These are phyloP conservation scores for Discoglossus pictus DNA, from an alignment of 2,797 vertebrate species.

Conservation along the genomic window DNA sequence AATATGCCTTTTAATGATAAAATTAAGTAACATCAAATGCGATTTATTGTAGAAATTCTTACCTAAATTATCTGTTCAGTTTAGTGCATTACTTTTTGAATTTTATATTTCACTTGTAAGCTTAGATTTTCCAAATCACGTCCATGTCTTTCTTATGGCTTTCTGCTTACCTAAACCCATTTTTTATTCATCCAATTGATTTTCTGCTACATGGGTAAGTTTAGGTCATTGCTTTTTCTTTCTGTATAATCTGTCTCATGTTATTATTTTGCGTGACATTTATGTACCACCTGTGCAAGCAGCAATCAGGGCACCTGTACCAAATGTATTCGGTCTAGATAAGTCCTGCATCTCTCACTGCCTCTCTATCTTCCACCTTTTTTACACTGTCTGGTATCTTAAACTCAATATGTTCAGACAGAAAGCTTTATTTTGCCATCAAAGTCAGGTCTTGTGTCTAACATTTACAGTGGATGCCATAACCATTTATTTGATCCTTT, in stretches of 20 bases:
- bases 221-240: conserved; percentile 2
- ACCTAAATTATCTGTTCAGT: too few relatives aligned
- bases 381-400: background rate
- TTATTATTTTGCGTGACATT: conserved; percentile 14
- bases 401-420: background rate
- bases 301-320: conserved; percentile 4
- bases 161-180: too few relatives aligned
- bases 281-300: conserved; percentile 8
- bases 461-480: conserved; percentile 11
- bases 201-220: background rate
- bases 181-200: conserved; percentile 5
- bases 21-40: too few relatives aligned
- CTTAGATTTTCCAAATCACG: too few relatives aligned
- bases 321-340: conserved; percentile 5
- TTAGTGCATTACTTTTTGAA: too few relatives aligned
- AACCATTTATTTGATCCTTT: too few relatives aligned
- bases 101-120: too few relatives aligned
- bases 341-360: background rate
- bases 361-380: background rate
- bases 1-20: too few relatives aligned
- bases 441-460: background rate
- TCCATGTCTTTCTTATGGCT: too few relatives aligned
- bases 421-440: background rate
- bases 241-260: background rate
- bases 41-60: too few relatives aligned